Conservation (phyloP, 2,797 vertebrate genomes). For the Microhierax caerulescens region DNA sequence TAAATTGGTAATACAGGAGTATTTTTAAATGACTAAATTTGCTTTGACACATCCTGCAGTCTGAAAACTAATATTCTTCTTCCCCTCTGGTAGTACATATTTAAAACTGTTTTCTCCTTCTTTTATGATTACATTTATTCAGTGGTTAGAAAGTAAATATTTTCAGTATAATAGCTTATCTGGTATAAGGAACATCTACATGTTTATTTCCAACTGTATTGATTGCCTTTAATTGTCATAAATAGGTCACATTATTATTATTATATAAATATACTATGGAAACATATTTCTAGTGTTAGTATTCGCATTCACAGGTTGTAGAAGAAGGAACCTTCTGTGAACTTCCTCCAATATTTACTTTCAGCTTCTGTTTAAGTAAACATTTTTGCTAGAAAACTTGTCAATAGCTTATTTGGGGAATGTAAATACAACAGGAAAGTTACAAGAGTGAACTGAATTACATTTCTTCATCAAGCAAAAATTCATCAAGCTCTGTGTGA, state of each 20-base stretch:
- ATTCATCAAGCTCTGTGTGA: not conserved
- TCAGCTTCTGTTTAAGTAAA: not conserved
- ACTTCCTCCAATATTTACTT: not conserved
- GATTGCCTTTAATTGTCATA: not conserved
- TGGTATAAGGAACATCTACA: not conserved
- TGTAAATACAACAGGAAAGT: not conserved
- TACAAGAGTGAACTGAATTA: not conserved
- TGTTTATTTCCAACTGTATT: not conserved
- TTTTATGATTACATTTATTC: not conserved
- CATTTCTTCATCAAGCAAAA: not conserved
- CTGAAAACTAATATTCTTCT: not conserved
- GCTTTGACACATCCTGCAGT: not conserved
- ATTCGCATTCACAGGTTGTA: not conserved
- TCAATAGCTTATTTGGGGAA: not conserved
- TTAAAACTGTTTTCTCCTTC: not conserved
- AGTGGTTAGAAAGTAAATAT: not conserved
- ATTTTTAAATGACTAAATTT: not conserved
- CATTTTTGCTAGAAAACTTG: not conserved
- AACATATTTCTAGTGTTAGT: not conserved
- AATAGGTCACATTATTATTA: not conserved
- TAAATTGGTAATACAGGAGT: not conserved
- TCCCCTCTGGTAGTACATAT: not conserved
- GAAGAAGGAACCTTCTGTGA: not conserved
- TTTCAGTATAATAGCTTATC: not conserved
- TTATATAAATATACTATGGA: not conserved